These are phyloP conservation scores for Sturnira hondurensis DNA, from an alignment of 2,113 vertebrate genomes.

Conservation along the genomic window DNA sequence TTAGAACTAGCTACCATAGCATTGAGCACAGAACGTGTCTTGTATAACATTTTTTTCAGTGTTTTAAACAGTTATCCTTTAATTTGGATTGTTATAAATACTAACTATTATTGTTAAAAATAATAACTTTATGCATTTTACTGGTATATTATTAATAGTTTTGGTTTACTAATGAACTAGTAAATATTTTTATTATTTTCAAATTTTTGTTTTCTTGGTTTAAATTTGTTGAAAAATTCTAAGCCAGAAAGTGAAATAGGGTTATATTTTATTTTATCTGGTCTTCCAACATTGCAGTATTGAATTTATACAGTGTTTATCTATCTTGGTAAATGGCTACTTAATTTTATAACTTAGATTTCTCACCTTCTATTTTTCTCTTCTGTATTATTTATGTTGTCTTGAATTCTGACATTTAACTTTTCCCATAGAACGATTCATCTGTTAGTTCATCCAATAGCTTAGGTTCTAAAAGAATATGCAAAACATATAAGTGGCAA, in stretches of 20 bases:
- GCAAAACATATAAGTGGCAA: neutral
- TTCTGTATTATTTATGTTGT: neutral
- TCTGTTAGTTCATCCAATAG: neutral
- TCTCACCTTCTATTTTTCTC: neutral
- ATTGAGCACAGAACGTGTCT: neutral
- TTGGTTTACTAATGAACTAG: neutral
- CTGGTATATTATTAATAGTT: neutral
- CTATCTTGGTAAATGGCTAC: neutral
- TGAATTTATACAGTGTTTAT: neutral
- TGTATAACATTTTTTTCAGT: neutral
- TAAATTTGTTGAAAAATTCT: neutral
- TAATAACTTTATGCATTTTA: neutral
- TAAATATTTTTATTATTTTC: conserved; percentile 14
- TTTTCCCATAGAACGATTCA: neutral
- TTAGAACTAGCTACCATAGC: neutral
- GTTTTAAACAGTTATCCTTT: neutral
- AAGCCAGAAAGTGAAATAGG: neutral
- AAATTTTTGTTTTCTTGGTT: conserved; percentile 21
- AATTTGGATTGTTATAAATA: neutral
- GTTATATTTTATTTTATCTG: neutral
- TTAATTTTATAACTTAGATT: neutral
- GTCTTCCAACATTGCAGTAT: neutral
- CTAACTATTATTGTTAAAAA: too few species aligned
- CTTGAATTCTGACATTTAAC: neutral
- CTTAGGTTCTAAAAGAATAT: neutral